Percentiles rank a stretch among this genome's conserved stretches.
Evolutionary conservation across 2,888 invertebrate species (phyloP).

Genomic region (Tribolium freemani): DNA sequence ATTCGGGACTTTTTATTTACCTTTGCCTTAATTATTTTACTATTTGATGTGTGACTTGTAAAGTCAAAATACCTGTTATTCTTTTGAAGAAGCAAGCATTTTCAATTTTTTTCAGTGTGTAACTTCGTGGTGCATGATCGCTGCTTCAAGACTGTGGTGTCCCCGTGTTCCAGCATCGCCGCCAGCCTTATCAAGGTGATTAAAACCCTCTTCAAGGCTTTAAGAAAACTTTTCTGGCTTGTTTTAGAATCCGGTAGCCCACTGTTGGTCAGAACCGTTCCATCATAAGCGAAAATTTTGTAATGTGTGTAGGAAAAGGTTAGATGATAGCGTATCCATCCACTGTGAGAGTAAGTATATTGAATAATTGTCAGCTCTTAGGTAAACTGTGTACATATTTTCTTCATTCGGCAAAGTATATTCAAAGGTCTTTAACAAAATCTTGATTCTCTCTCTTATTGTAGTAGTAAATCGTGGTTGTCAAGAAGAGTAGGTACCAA

Average conservation of each 20-base stretch:
- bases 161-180: conserved; percentile 99
- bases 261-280: conserved; percentile 99
- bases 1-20: no score
- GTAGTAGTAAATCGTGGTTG: neutral
- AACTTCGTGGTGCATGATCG: conserved; percentile 99
- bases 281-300: conserved; percentile 99
- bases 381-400: no score
- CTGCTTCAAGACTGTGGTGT: conserved; percentile 98
- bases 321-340: conserved; percentile 95
- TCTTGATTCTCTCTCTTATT: no score
- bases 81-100: no score
- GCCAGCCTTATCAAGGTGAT: conserved; percentile 97
- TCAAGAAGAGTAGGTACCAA: neutral
- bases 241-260: conserved; percentile 96
- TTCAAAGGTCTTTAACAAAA: no score
- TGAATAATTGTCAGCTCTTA: neutral
- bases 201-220: neutral
- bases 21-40: no score
- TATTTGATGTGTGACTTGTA: no score
- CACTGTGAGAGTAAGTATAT: conserved; percentile 96
- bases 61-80: no score
- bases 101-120: conserved; percentile 87
- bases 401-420: no score
- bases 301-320: conserved; percentile 98
- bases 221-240: neutral